Evolutionary conservation across 2,113 vertebrate genomes (phyloP), one percentile per base, ranked within the genome.

Genomic region (Zapus hudsonius): DNA sequence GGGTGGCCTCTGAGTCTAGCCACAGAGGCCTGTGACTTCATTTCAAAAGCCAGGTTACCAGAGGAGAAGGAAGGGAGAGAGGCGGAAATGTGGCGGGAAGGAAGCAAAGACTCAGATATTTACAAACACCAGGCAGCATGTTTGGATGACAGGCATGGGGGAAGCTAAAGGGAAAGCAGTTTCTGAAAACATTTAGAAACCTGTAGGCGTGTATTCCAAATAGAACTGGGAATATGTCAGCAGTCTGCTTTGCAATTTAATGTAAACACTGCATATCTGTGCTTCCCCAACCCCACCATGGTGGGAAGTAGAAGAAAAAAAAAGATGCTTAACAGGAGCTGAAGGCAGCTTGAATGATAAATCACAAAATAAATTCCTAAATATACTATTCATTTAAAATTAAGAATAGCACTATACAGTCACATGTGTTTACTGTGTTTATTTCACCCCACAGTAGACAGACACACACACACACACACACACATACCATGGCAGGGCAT

Each of bases 141-240:
- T 94, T 85, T 79, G 25, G 42, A 87, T 47, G 42, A n/a, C 61
- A 94, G 78, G 57, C 89, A 59, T 38, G 38, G 64, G 38, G 40
- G 64, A 47, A 76, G 27, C 72, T 79, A 89, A 95, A 93, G 83
- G 73, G 94, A 94, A 42, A 90, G 64, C 61, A 81, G 75, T 61
- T 95, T 87, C 81, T 95, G 89, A 95, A 96, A 92, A 88, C 25
- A 52, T 85, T 87, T 91, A 84, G 88, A 96, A 96, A 94, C 64
- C 57, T 11, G 44, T 42, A 92, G 44, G 69, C 67, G 44, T 47
- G 9, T 78, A 87, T 73, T 95, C 76, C 90, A 91, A 87, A 94
- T 0, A 94, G 89, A 91, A 82, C 78, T 89, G 42, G 33, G 83
- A 31, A 47, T 81, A 36, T 82, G 78, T 88, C 88, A 89, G 82